phyloP scores from a whole-genome alignment of 2,113 vertebrate genomes.

The Stomatorhinus ivindoensis region DNA sequence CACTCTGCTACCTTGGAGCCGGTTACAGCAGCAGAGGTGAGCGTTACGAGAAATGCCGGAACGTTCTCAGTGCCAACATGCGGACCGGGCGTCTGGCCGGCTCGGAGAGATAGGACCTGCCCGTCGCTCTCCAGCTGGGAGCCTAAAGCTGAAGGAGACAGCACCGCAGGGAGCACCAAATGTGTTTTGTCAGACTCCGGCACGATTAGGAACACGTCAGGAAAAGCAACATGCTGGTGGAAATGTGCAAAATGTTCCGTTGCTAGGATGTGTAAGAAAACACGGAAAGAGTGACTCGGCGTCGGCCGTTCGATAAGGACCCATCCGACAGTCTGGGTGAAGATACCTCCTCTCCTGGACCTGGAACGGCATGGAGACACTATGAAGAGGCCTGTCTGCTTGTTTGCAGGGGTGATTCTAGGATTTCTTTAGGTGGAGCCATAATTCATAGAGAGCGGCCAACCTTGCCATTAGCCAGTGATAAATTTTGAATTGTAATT shows the following conservation, averaged over 20 bases:
- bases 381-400: neutral
- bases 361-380: neutral
- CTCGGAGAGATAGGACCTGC: neutral
- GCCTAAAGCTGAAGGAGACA: neutral
- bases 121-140: neutral
- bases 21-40: neutral
- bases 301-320: neutral
- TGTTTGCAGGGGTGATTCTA: neutral
- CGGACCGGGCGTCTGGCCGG: neutral
- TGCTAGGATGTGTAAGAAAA: neutral
- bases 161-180: neutral
- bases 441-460: neutral
- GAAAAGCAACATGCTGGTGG: neutral
- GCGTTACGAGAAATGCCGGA: neutral
- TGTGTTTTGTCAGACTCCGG: neutral
- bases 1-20: neutral
- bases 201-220: neutral
- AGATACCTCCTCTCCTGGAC: neutral
- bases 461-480: neutral
- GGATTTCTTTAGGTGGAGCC: neutral
- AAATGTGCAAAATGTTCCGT: neutral
- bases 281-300: neutral
- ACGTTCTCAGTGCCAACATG: neutral
- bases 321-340: neutral
- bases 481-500: neutral